Evolutionary conservation across 2,797 vertebrate species (phyloP), one percentile per base, ranked within the genome.

Genomic region (Epinephelus awoara): DNA sequence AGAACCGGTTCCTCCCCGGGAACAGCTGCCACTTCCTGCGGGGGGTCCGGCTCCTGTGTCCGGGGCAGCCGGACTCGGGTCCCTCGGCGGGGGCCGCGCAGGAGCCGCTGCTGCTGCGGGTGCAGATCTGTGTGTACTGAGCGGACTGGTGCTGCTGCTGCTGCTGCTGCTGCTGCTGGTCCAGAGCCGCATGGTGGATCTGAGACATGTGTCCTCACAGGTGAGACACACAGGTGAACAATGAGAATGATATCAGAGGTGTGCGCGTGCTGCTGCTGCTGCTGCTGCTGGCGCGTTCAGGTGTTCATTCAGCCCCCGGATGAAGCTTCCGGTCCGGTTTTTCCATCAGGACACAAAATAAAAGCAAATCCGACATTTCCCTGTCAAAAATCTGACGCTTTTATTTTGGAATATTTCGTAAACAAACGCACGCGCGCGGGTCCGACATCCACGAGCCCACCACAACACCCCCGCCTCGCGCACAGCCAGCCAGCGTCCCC

Each of bases 11-110:
- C 89, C 97, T 94, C 25, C 97, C 97, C 34, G 97, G 97, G 93
- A 99, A 98, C 88, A 97, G 93, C 94, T 97, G 96, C 97, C 97
- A 98, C 96, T 98, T 98, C 92, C 96, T 95, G 87, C 95, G 96
- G 78, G 94, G 94, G 80, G 78, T 91, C 94, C 95, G 96, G 92
- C 95, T 96, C 92, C 94, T 94, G 40, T 80, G 84, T 82, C 46
- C 97, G 46, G 97, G 96, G 91, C 40, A 9, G 42, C 42, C 13
- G 44, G 13, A 14, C 11, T 11, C 44, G 14, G 44, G 44, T 3
- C 75, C 88, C 89, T 94, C 94, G 94, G 91, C 95, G 23, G 55
- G 27, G 27, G 44, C 96, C 88, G 96, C 95, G 81, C 95, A 96
- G 38, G 27, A 29, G 27, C 27, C 27, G 27, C 27, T 95, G 95